Percentiles rank a stretch among this genome's conserved stretches.
Evolutionary conservation across 2,113 vertebrate genomes (phyloP).

Genomic region (Misgurnus mizolepis): DNA sequence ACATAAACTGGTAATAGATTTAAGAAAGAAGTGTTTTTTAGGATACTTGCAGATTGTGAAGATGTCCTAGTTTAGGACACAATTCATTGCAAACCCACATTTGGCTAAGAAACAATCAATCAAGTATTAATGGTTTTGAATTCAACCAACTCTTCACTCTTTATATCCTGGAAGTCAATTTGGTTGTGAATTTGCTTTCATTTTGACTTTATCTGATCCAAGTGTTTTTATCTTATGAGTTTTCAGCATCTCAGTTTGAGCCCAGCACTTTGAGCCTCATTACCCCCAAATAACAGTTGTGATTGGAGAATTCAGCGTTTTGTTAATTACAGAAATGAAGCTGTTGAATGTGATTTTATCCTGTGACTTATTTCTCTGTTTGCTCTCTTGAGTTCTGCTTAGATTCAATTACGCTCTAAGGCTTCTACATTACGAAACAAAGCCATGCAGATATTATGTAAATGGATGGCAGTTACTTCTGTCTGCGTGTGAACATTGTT

Average conservation of each 20-base stretch:
- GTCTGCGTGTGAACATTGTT: slow-evolving; percentile 42
- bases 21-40: too few relatives aligned
- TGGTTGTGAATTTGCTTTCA: too few relatives aligned
- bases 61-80: too few relatives aligned
- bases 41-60: too few relatives aligned
- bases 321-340: slow-evolving; percentile 74
- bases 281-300: slow-evolving; percentile 63
- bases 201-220: too few relatives aligned
- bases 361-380: slow-evolving; percentile 54
- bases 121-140: too few relatives aligned
- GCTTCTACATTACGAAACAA: slow-evolving; percentile 63
- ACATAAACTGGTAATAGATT: too few relatives aligned
- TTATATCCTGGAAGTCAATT: too few relatives aligned
- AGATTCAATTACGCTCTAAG: slow-evolving; percentile 48
- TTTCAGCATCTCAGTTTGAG: slow-evolving; percentile 49
- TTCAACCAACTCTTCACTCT: too few relatives aligned
- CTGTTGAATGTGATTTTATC: slow-evolving; percentile 68
- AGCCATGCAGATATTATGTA: slow-evolving; percentile 68
- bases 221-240: slow-evolving; percentile 44
- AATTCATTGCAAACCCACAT: too few relatives aligned
- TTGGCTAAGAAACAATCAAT: too few relatives aligned
- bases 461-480: slow-evolving; percentile 53
- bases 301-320: slow-evolving; percentile 57
- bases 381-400: slow-evolving; percentile 52
- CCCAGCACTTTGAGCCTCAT: slow-evolving; percentile 53